These are phyloP conservation scores for Anguilla japonica DNA, from an alignment of 2,113 vertebrate genomes.

Conservation along the genomic window DNA sequence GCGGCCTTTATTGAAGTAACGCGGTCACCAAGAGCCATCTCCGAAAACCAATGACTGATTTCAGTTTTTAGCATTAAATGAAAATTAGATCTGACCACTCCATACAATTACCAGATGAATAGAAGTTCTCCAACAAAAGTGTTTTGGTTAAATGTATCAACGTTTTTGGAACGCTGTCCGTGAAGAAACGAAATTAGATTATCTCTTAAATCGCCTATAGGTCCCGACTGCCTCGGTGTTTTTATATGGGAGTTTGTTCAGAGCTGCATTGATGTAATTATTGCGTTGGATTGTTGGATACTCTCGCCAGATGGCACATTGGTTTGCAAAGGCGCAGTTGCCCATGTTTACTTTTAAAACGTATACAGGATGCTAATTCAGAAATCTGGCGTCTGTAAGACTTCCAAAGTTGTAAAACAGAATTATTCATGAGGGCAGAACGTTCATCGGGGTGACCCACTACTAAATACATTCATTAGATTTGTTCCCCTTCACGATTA, in stretches of 20 bases:
- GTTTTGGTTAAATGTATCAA: constrained; percentile 50
- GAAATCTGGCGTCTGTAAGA: constrained; percentile 70
- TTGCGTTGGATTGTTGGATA: constrained; percentile 77
- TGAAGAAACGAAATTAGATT: constrained; percentile 71
- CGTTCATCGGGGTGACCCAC: constrained; percentile 75
- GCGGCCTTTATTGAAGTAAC: background rate
- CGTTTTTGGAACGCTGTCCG: constrained; percentile 54
- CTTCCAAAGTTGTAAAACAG: constrained; percentile 76
- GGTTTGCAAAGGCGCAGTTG: constrained; percentile 71
- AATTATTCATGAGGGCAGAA: constrained; percentile 75
- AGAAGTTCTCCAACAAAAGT: constrained; percentile 51
- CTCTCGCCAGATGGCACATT: constrained; percentile 80
- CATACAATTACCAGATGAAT: constrained; percentile 58
- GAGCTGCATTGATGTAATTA: constrained; percentile 81
- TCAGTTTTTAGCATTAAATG: constrained; percentile 36
- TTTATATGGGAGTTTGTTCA: constrained; percentile 62
- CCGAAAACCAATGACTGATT: constrained; percentile 40
- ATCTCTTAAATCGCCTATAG: constrained; percentile 70
- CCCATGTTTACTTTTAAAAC: constrained; percentile 75
- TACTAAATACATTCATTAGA: constrained; percentile 77
- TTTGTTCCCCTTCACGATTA: constrained; percentile 78
- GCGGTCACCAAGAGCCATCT: constrained; percentile 18
- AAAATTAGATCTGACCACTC: constrained; percentile 54
- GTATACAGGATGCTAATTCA: constrained; percentile 71
- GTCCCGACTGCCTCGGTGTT: constrained; percentile 71